Conservation (phyloP, 2,113 vertebrate genomes). For the Laticauda colubrina region DNA sequence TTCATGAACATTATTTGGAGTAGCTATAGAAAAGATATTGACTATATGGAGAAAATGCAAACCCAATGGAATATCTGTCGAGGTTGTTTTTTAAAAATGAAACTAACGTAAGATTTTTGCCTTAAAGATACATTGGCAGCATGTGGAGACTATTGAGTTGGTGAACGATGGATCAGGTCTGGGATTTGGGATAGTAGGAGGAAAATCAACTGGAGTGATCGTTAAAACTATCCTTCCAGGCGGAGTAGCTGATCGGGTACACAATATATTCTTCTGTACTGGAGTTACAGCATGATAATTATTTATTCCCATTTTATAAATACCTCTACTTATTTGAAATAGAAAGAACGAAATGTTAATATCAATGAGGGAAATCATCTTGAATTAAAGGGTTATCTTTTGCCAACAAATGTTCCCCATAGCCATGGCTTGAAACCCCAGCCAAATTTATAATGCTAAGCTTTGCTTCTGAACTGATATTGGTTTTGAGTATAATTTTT, state of each 20-base stretch:
- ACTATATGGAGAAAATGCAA: neutral
- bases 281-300: neutral
- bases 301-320: neutral
- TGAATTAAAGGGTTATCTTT: neutral
- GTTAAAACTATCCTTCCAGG: slow-evolving; percentile 95
- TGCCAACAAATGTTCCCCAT: neutral
- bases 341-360: neutral
- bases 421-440: neutral
- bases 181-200: slow-evolving; percentile 93
- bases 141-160: slow-evolving; percentile 89
- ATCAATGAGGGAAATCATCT: neutral
- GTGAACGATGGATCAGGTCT: slow-evolving; percentile 92
- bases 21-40: neutral
- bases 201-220: slow-evolving; percentile 90
- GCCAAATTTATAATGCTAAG: neutral
- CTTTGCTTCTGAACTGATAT: neutral
- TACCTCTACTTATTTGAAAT: neutral
- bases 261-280: neutral
- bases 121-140: slow-evolving; percentile 84
- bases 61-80: neutral
- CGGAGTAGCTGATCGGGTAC: slow-evolving; percentile 92
- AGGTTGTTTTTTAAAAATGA: neutral
- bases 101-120: slow-evolving; percentile 33
- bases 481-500: neutral
- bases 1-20: neutral